Evolutionary conservation across 2,888 invertebrate genomes (phyloP).

Genomic region (Pheosia gnoma): DNA sequence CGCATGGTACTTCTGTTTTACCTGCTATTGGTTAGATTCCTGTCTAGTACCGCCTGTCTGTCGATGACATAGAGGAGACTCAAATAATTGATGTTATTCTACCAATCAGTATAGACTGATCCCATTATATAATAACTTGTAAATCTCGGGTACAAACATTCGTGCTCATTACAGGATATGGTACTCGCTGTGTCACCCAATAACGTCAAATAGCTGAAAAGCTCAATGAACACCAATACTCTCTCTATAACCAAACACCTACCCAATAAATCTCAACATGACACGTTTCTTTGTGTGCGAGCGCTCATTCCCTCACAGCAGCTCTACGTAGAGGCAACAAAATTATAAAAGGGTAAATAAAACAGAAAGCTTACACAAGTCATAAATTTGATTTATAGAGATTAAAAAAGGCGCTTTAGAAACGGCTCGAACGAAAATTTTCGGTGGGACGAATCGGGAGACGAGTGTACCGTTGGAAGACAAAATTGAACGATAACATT

Average conservation of each 20-base stretch:
- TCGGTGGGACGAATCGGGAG: constrained; percentile 82
- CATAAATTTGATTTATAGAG: constrained; percentile 85
- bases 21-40: no score
- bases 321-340: constrained; percentile 65
- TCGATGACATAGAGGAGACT: no score
- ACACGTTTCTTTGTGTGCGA: constrained; percentile 22
- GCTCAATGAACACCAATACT: constrained; percentile 1
- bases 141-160: no score
- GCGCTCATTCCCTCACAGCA: constrained; percentile 19
- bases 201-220: not conserved
- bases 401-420: constrained; percentile 84
- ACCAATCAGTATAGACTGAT: no score
- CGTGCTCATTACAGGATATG: no score
- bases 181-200: not conserved
- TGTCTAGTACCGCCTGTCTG: no score
- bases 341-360: constrained; percentile 85
- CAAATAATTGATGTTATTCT: no score
- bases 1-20: no score
- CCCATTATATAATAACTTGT: no score
- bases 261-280: constrained; percentile 10
- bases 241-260: not conserved
- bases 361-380: constrained; percentile 84
- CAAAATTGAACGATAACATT: not conserved
- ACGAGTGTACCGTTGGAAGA: constrained; percentile 66
- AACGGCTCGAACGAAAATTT: constrained; percentile 83